These are phyloP conservation scores for Brachionus rubens DNA, from an alignment of 1,140 invertebrate genomes.

Conservation along the genomic window DNA sequence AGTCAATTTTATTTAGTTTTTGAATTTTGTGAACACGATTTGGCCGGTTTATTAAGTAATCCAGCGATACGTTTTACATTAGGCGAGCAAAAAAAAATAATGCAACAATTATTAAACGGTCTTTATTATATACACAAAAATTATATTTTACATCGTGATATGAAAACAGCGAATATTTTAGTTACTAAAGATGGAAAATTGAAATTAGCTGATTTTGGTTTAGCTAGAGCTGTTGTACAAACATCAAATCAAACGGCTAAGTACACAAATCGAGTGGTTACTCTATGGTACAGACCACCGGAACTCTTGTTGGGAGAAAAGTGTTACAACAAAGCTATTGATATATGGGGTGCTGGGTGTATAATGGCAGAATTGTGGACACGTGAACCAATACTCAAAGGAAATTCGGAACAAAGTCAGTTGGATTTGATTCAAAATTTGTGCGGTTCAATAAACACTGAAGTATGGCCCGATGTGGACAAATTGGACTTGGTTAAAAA, in stretches of 20 bases:
- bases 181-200: slow-evolving; percentile 91
- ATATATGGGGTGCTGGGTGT: slow-evolving; percentile 96
- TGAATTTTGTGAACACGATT: slow-evolving; percentile 97
- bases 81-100: slow-evolving; percentile 92
- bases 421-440: slow-evolving; percentile 88
- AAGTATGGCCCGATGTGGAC: slow-evolving; percentile 89
- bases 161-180: slow-evolving; percentile 98
- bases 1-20: slow-evolving; percentile 92
- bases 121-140: slow-evolving; percentile 95
- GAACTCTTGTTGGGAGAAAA: slow-evolving; percentile 82
- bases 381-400: slow-evolving; percentile 81
- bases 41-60: slow-evolving; percentile 92
- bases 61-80: slow-evolving; percentile 89
- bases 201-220: slow-evolving; percentile 64
- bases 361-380: slow-evolving; percentile 94
- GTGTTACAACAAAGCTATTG: slow-evolving; percentile 86
- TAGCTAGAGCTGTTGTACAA: slow-evolving; percentile 77
- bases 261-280: slow-evolving; percentile 96
- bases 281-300: slow-evolving; percentile 93
- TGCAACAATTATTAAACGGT: slow-evolving; percentile 48
- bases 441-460: slow-evolving; percentile 89
- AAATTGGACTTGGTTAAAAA: slow-evolving; percentile 84
- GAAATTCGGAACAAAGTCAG: slow-evolving; percentile 91
- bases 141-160: slow-evolving; percentile 87
- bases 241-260: slow-evolving; percentile 55